Evolutionary conservation across 2,113 vertebrate genomes (phyloP).

Genomic region (Alligator sinensis): DNA sequence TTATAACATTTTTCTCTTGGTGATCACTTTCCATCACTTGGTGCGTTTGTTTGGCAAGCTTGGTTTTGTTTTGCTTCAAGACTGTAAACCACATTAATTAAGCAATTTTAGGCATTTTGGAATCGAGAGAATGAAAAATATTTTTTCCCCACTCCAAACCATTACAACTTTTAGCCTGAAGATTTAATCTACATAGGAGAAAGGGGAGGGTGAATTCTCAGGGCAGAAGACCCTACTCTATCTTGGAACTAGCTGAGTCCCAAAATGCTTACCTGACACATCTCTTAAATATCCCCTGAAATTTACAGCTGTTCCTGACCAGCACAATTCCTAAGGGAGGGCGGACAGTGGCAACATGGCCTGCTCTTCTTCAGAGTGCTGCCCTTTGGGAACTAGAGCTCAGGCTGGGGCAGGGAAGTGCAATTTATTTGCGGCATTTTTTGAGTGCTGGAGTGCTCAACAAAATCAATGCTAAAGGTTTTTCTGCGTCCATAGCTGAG

Average conservation of each 20-base stretch:
- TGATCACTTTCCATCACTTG: not conserved
- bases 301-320: not conserved
- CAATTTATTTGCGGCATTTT: not conserved
- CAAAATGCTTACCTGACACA: not conserved
- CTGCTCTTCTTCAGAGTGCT: not conserved
- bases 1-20: not conserved
- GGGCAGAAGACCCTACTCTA: not conserved
- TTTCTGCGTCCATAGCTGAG: not conserved
- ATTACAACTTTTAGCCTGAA: not conserved
- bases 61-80: not conserved
- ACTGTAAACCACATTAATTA: not conserved
- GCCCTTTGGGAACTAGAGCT: fast-evolving
- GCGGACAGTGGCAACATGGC: not conserved
- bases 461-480: not conserved
- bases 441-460: not conserved
- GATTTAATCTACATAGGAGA: fast-evolving
- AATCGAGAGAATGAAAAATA: not conserved
- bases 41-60: fast-evolving
- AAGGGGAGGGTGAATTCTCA: not conserved
- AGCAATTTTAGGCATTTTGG: not conserved
- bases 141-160: not conserved
- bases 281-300: not conserved
- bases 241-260: not conserved
- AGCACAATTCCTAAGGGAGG: not conserved
- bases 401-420: not conserved